Conservation (phyloP, 2,888 invertebrate species). For the Choreutis nemorana region DNA sequence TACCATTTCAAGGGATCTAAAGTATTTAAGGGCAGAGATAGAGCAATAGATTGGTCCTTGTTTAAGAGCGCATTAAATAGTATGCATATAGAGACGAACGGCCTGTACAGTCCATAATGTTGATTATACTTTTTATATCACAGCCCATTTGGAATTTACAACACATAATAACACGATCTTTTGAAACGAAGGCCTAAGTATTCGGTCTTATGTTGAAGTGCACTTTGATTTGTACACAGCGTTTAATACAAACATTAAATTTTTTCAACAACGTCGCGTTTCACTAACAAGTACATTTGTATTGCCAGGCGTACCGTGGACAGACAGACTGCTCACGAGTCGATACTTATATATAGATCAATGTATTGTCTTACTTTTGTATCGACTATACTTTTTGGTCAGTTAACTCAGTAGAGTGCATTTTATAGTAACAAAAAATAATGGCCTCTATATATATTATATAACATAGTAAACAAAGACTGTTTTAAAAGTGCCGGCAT, state of each 20-base stretch:
- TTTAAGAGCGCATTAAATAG: constrained; percentile 6
- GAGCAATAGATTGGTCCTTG: no score
- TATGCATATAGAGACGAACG: constrained; percentile 64
- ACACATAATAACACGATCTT: constrained; percentile 60
- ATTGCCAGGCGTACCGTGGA: constrained; percentile 33
- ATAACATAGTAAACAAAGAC: no score
- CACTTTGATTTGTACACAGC: constrained; percentile 66
- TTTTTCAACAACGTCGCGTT: constrained; percentile 44
- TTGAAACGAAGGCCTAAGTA: constrained; percentile 54
- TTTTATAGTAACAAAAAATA: no score
- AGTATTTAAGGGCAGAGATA: no score
- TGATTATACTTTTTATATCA: constrained; percentile 72
- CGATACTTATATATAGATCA: constrained; percentile 4
- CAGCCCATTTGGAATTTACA: constrained; percentile 83
- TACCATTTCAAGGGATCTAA: no score
- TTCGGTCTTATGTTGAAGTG: constrained; percentile 54
- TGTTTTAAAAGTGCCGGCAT: no score
- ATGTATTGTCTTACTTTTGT: constrained; percentile 1
- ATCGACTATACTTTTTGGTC: constrained; percentile 11
- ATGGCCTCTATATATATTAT: no score
- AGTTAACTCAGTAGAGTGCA: no score
- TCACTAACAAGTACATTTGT: constrained; percentile 40
- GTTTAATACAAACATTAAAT: constrained; percentile 53
- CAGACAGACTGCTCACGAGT: constrained; percentile 15
- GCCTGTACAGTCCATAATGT: constrained; percentile 74